A percentile compares a stretch with the other conserved stretches of the same genome.
Conservation (phyloP, 2,888 invertebrate genomes). For the Drepana falcataria region DNA sequence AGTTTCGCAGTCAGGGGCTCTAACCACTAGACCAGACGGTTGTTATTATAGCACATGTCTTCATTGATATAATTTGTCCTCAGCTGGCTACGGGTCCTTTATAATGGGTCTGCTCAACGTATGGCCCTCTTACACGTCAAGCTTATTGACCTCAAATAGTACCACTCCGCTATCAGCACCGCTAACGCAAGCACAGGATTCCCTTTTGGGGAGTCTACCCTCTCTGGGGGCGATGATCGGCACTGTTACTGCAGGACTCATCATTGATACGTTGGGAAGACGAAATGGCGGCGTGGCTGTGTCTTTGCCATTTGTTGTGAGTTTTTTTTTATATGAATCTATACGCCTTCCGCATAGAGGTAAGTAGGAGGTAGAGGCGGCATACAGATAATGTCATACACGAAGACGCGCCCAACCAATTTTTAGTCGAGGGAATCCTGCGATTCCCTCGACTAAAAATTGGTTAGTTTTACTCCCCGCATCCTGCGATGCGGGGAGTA, state of each 20-base stretch:
- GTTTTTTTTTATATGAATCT: conserved; percentile 12
- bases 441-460: too few species aligned
- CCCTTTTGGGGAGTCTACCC: conserved; percentile 77
- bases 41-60: too few species aligned
- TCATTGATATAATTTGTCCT: too few species aligned
- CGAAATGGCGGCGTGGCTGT: conserved; percentile 72
- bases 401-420: too few species aligned
- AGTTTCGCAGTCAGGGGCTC: too few species aligned
- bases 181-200: conserved; percentile 65
- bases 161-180: conserved; percentile 59
- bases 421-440: too few species aligned
- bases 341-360: too few species aligned
- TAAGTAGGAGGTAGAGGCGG: too few species aligned
- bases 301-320: conserved; percentile 69
- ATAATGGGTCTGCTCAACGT: conserved; percentile 60
- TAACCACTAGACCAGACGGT: too few species aligned
- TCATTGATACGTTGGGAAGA: conserved; percentile 73
- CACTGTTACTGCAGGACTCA: conserved; percentile 59
- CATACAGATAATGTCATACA: too few species aligned
- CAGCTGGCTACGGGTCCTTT: conserved; percentile 47
- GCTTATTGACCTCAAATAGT: conserved; percentile 50
- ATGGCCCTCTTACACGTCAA: conserved; percentile 79
- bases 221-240: conserved; percentile 75
- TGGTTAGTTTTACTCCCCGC: too few species aligned
- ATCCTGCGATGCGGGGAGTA: too few species aligned